Conservation (phyloP, 1,140 invertebrate species). For the Helicoverpa armigera region DNA sequence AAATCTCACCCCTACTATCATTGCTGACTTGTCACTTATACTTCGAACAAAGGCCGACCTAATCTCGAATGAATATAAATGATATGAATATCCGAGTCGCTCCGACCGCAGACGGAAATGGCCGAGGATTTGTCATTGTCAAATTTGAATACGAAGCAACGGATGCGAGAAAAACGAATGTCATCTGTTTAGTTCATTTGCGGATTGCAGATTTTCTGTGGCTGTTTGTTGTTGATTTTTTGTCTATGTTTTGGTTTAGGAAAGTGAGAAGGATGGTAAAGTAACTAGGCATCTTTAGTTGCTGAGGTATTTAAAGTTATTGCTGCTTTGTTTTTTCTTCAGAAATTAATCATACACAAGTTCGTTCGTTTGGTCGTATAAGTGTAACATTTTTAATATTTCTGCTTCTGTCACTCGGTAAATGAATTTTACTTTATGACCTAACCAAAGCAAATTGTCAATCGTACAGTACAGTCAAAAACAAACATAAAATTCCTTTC, state of each 20-base stretch:
- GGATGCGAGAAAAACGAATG: constrained; percentile 79
- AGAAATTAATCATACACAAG: too few species aligned
- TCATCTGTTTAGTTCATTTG: constrained; percentile 65
- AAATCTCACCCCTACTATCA: constrained; percentile 64
- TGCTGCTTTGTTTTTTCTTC: too few species aligned
- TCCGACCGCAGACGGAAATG: constrained; percentile 78
- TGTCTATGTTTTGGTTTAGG: not conserved
- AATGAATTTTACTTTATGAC: too few species aligned
- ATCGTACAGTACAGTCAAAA: too few species aligned
- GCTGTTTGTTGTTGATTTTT: constrained; percentile 25
- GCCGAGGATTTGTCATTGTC: constrained; percentile 83
- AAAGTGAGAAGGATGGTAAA: not conserved
- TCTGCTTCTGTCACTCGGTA: too few species aligned
- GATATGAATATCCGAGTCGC: constrained; percentile 75
- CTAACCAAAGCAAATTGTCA: too few species aligned
- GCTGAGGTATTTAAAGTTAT: too few species aligned
- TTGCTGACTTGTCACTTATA: constrained; percentile 66
- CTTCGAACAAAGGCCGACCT: constrained; percentile 62
- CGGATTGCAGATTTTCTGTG: constrained; percentile 21
- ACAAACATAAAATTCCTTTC: too few species aligned
- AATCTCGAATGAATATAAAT: constrained; percentile 82
- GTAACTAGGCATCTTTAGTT: not conserved
- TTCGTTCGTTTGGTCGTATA: too few species aligned
- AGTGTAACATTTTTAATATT: too few species aligned
- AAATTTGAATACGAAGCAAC: constrained; percentile 82